These are phyloP conservation scores for Pogonus chalceus DNA, from an alignment of 1,140 invertebrate genomes.

Conservation along the genomic window DNA sequence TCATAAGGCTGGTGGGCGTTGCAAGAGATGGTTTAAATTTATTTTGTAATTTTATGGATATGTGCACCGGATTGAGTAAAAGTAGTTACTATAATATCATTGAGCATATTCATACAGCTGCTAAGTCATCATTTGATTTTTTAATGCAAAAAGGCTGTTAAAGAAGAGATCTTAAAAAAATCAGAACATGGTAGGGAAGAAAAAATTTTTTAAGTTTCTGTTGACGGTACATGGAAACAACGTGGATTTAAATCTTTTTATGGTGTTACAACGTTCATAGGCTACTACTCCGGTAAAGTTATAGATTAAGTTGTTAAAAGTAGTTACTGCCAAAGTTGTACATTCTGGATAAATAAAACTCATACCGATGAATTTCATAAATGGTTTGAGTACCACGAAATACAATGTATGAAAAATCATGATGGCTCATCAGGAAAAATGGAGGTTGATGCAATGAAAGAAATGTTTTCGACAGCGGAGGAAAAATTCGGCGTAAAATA, in stretches of 20 bases:
- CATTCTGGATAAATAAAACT: too few relatives aligned
- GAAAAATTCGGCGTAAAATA: constrained; percentile 13
- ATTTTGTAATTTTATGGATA: too few relatives aligned
- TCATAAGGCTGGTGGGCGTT: too few relatives aligned
- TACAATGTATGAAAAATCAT: constrained; percentile 14
- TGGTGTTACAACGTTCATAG: constrained; percentile 17
- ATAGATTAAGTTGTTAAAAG: too few relatives aligned
- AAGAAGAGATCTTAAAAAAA: constrained; percentile 11
- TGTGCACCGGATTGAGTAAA: too few relatives aligned
- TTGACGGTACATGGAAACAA: constrained; percentile 21
- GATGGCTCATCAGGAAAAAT: constrained; percentile 16
- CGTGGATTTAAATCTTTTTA: constrained; percentile 15
- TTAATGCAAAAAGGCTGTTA: constrained; percentile 2
- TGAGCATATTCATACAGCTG: too few relatives aligned
- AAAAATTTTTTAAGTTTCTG: constrained; percentile 17
- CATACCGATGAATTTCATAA: too few relatives aligned
- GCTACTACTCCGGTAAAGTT: constrained; percentile 17
- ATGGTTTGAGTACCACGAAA: too few relatives aligned
- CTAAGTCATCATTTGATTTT: neutral
- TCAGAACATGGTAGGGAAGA: neutral
- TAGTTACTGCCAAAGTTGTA: too few relatives aligned
- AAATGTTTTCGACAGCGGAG: constrained; percentile 16
- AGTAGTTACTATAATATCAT: too few relatives aligned
- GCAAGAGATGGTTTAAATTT: too few relatives aligned
- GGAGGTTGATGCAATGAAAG: constrained; percentile 13